Evolutionary conservation across 2,797 vertebrate species (phyloP), one percentile per base, ranked within the genome.

Genomic region (Danio tinwini): DNA sequence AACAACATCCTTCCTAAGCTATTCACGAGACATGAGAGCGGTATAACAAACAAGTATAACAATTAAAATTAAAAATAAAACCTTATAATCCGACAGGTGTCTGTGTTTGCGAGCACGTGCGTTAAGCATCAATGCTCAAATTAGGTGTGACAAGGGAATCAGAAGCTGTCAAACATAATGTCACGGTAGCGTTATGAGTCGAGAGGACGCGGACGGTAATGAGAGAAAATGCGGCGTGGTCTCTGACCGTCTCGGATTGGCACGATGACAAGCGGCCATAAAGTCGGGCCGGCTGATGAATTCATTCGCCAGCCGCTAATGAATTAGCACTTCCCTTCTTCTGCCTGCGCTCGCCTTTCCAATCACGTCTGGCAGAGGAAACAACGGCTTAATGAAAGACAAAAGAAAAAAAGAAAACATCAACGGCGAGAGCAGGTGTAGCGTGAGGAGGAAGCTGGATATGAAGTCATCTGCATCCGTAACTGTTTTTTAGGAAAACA

Each of bases 151-250:
- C 96, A 94, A 88, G 91, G 93, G 94, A 96, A 97, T 96, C 95
- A 96, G 95, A 96, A 96, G 92, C 95, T 97, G 97, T 96, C 96
- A 96, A 95, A 97, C 93, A 95, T 93, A 92, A 97, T 97, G 96
- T 96, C 94, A 96, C 90, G 93, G 94, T 93, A 91, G 90, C 93
- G 91, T 87, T 62, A 56, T 64, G 71, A 86, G 86, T 56, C 63
- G 81, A 85, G 79, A 83, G 85, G 89, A 91, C 87, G 77, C 65
- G 84, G 76, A 83, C 76, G 69, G 68, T 83, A 85, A 84, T 83
- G 44, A 37, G 21, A 13, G 59, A 55, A 63, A 55, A 74, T 50
- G 69, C 10, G 19, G 40, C 45, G 75, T 59, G 40, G 70, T 49
- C 53, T 77, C 65, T 59, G 74, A 85, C 70, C 61, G 40, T 9